These are phyloP conservation scores for Aegithalos caudatus DNA, from an alignment of 2,113 vertebrate genomes.

Conservation along the genomic window DNA sequence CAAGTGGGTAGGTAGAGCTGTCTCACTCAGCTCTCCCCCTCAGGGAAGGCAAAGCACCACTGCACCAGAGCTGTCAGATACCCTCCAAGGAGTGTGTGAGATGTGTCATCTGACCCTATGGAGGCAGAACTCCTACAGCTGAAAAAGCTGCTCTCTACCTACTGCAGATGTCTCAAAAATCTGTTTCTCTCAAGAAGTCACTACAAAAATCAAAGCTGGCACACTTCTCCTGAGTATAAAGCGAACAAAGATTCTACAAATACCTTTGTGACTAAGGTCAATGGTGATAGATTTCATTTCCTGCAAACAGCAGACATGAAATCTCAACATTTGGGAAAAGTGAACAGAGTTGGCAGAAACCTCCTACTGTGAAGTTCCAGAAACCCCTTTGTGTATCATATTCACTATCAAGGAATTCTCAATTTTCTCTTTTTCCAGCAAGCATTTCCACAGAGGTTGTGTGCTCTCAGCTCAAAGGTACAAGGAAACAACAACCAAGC, in stretches of 20 bases:
- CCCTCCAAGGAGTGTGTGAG: not conserved
- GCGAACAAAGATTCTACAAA: not conserved
- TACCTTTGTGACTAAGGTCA: not conserved
- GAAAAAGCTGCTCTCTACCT: not conserved
- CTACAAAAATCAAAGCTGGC: not conserved
- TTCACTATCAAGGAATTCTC: rapidly evolving
- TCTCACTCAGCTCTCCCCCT: not conserved
- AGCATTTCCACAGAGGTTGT: not conserved
- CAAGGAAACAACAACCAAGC: not conserved
- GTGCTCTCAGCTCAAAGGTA: not conserved
- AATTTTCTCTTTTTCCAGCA: not conserved
- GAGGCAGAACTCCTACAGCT: not conserved
- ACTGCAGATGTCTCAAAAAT: not conserved
- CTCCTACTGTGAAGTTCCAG: not conserved
- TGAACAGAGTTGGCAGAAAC: not conserved
- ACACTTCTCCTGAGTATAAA: not conserved
- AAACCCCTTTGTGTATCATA: not conserved
- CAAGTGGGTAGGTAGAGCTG: not conserved
- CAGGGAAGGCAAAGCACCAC: not conserved
- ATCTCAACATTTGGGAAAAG: not conserved
- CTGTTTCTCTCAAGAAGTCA: not conserved
- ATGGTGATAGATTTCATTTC: not conserved
- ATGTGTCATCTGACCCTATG: not conserved
- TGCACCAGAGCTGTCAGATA: not conserved
- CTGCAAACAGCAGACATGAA: not conserved